A percentile compares a stretch with the other conserved stretches of the same genome.
phyloP scores from a whole-genome alignment of 92 coral and sea anemone genomes.

The Hydrozoanthus gracilis region DNA sequence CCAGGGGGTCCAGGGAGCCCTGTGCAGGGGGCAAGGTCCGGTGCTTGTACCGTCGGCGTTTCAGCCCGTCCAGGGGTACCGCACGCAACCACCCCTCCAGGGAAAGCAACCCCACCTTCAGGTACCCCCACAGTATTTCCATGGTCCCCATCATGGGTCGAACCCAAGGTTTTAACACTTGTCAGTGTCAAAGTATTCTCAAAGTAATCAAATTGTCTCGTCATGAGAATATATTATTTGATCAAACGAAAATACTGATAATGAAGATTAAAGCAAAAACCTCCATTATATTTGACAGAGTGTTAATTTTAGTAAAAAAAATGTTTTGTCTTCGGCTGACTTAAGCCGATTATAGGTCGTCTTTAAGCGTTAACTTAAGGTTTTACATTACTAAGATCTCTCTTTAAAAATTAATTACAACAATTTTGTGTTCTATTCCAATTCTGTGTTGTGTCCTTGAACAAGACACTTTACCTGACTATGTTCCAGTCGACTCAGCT shows the following conservation, averaged over 20 bases:
- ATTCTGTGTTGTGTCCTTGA: too few relatives aligned
- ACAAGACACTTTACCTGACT: too few relatives aligned
- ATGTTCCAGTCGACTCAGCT: too few relatives aligned
- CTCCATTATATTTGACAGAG: background rate
- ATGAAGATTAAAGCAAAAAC: background rate
- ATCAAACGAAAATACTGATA: background rate
- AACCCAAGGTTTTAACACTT: conserved; percentile 77
- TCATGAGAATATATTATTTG: background rate
- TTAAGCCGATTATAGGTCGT: too few relatives aligned
- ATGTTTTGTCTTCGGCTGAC: too few relatives aligned
- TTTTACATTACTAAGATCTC: too few relatives aligned
- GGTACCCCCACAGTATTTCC: conserved; percentile 76
- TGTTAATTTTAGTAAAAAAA: background rate
- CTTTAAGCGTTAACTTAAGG: too few relatives aligned
- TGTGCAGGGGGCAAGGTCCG: conserved; percentile 70
- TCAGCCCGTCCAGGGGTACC: conserved; percentile 76
- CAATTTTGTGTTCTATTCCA: too few relatives aligned
- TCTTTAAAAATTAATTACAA: too few relatives aligned
- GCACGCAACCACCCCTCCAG: conserved; percentile 58
- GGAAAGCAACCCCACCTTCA: conserved; percentile 76
- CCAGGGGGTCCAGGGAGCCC: conserved; percentile 69
- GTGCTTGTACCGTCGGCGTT: conserved; percentile 72
- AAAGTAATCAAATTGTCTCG: background rate
- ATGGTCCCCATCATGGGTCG: conserved; percentile 72
- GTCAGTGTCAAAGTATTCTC: background rate